Percentiles rank a stretch among this genome's conserved stretches.
These are phyloP conservation scores for Micrasema longulum DNA, from an alignment of 1,140 invertebrate species.

Conservation along the genomic window DNA sequence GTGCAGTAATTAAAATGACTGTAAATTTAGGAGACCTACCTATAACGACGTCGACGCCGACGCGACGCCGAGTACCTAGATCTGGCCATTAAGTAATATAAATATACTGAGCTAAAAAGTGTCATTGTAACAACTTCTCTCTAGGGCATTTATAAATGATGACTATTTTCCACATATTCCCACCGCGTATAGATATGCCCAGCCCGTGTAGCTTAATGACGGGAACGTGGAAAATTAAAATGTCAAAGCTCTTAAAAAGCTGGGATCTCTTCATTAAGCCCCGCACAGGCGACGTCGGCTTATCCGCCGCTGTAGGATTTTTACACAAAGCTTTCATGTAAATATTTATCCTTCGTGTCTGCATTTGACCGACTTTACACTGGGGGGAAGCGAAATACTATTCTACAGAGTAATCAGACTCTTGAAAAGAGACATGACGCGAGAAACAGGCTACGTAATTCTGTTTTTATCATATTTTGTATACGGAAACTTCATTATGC, in stretches of 20 bases:
- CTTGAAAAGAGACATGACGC: background rate
- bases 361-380: slow-evolving; percentile 22
- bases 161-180: background rate
- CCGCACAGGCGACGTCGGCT: background rate
- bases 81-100: background rate
- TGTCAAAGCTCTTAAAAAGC: slow-evolving; percentile 28
- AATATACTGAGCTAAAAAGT: background rate
- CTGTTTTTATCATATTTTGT: background rate
- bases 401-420: background rate
- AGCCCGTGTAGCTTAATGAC: slow-evolving; percentile 7
- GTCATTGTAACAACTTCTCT: background rate
- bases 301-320: background rate
- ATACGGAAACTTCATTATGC: background rate
- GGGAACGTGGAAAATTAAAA: slow-evolving; percentile 25
- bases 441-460: background rate
- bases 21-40: no score
- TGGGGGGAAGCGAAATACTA: background rate
- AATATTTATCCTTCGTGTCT: slow-evolving; percentile 8
- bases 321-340: slow-evolving; percentile 15
- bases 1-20: slow-evolving; percentile 10
- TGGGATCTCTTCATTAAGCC: slow-evolving; percentile 28
- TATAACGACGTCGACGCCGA: no score
- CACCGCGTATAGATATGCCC: background rate
- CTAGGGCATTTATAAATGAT: background rate
- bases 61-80: background rate